Evolutionary conservation across 2,113 vertebrate species (phyloP), one percentile per base, ranked within the genome.

Genomic region (Poeciliopsis turrubarensis): DNA sequence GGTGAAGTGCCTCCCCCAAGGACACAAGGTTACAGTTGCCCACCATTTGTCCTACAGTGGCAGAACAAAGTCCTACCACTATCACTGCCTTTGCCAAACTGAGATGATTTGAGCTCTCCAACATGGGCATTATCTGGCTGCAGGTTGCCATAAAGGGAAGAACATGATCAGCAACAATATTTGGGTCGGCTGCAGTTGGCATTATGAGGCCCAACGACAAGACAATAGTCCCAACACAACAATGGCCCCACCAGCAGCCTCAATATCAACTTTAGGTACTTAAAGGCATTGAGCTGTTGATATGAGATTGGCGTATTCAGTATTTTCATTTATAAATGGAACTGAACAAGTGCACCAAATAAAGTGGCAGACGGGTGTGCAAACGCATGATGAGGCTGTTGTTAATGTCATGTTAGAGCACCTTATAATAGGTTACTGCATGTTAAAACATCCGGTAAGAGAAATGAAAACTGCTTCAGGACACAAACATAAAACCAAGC

Each of bases 391-490:
- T 27, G 61, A 79, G 77, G 73, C 72, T 79, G 27, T 85, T 67
- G 44, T 80, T 68, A 80, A 34, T 75, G 73, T 72, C 65, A 54
- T 66, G 64, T 70, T 68, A 29, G 68, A 86, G 70, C 80, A 84
- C 77, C 84, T 67, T 75, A 65, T 82, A 75, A 81, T 51, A 81
- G 84, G 32, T 84, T 84, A 89, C 86, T 90, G 88, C 86, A 91
- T 88, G 79, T 82, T 77, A 81, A 89, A 89, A 85, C 82, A 85
- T 47, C 61, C 69, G 78, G 77, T 64, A 64, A 74, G 34, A 80
- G 54, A 79, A 70, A 68, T 81, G 39, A 61, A 78, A 79, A 65
- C 54, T 30, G 73, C 68, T 64, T 77, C 47, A 65, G 79, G 44
- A 87, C 70, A 83, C 70, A 78, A 72, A 82, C 87, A 75, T 72